phyloP scores from a whole-genome alignment of 2,797 vertebrate species.

The Myotis pilosus region DNA sequence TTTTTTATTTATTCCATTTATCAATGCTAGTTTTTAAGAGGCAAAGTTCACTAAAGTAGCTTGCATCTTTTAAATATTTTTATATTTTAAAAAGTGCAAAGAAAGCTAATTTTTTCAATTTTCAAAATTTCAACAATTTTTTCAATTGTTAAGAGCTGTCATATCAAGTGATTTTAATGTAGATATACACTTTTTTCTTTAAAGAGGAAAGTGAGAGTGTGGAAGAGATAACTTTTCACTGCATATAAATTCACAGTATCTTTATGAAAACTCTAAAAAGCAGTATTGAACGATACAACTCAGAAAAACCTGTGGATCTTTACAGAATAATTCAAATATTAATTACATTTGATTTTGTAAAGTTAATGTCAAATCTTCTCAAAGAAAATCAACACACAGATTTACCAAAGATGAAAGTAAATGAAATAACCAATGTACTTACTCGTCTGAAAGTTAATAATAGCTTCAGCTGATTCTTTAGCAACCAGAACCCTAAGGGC shows the following conservation, averaged over 20 bases:
- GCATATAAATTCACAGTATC: not conserved
- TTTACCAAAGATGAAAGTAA: not conserved
- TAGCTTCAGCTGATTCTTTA: not conserved
- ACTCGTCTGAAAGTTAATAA: not conserved
- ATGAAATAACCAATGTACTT: not conserved
- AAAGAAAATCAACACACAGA: not conserved
- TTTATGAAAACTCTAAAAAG: not conserved
- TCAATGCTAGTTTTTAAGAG: not conserved
- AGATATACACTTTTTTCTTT: not conserved
- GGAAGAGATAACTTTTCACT: not conserved
- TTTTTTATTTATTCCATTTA: not conserved
- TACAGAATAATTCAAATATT: not conserved
- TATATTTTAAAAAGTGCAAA: not conserved
- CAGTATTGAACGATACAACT: not conserved
- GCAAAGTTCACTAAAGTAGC: not conserved
- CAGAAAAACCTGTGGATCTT: not conserved
- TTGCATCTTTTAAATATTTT: not conserved
- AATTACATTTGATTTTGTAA: not conserved
- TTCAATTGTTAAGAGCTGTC: not conserved
- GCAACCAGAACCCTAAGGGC: not conserved
- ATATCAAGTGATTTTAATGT: not conserved
- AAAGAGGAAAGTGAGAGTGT: not conserved
- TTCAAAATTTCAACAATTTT: not conserved
- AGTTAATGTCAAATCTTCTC: not conserved
- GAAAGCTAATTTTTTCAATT: not conserved